Conservation (phyloP, 2,888 invertebrate genomes). For the Pantelozetes paolii region DNA sequence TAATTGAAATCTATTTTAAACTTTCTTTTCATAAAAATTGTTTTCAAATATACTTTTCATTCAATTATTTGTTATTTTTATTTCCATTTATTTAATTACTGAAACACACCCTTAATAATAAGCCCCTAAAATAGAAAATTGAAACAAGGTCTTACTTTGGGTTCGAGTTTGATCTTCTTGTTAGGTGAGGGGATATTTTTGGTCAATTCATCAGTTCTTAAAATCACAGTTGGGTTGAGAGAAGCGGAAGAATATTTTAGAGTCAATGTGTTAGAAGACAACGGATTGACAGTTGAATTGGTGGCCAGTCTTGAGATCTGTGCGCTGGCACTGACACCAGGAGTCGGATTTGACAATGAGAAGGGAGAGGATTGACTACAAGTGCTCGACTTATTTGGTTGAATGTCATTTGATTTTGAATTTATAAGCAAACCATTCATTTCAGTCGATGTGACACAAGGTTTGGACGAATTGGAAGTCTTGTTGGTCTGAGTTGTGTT, state of each 20-base stretch:
- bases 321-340: conserved; percentile 14
- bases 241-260: conserved; percentile 41
- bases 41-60: too few species aligned
- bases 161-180: conserved; percentile 28
- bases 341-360: conserved; percentile 12
- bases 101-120: too few species aligned
- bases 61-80: too few species aligned
- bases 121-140: too few species aligned
- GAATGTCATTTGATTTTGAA: neutral
- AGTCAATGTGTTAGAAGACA: conserved; percentile 41
- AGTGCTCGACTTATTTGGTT: neutral
- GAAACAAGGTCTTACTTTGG: neutral
- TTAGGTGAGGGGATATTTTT: neutral
- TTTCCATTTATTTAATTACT: too few species aligned
- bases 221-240: conserved; percentile 40
- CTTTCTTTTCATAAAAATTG: too few species aligned
- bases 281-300: neutral
- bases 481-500: neutral
- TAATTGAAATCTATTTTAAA: too few species aligned
- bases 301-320: conserved; percentile 2
- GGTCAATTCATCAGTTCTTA: conserved; percentile 23
- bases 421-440: neutral
- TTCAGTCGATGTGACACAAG: conserved; percentile 21
- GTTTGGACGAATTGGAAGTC: neutral
- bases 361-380: neutral